phyloP scores from a whole-genome alignment of 2,797 vertebrate genomes.

The Trachops cirrhosus region DNA sequence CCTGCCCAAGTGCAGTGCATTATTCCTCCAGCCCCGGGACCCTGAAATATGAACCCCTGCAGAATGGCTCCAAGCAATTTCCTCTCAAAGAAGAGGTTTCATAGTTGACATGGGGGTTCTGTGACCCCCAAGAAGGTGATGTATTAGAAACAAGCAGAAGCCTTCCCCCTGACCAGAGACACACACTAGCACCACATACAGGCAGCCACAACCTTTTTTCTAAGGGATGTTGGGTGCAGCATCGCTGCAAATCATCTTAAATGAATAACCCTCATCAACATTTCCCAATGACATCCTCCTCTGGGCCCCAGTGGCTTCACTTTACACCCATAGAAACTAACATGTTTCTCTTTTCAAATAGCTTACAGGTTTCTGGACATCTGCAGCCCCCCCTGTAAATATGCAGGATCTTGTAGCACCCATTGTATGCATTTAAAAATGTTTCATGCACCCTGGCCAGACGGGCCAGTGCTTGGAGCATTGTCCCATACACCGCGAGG shows the following conservation, averaged over 20 bases:
- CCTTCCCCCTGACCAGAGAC: too few relatives aligned
- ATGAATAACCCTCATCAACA: background rate
- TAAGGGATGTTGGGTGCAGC: background rate
- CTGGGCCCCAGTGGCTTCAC: background rate
- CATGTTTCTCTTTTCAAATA: background rate
- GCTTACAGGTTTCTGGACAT: background rate
- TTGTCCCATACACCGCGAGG: background rate
- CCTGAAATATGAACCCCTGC: background rate
- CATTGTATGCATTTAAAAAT: background rate
- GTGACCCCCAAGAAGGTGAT: background rate
- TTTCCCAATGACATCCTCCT: too few relatives aligned
- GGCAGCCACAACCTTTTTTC: background rate
- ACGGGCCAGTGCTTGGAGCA: background rate
- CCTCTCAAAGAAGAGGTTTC: background rate
- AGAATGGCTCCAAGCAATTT: background rate
- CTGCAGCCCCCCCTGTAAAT: background rate
- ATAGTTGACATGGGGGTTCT: background rate
- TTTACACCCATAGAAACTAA: background rate
- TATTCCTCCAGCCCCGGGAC: fast-evolving
- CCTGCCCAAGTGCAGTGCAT: fast-evolving
- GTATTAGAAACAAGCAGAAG: background rate
- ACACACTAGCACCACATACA: fast-evolving
- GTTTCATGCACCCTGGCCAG: too few relatives aligned
- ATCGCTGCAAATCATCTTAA: background rate
- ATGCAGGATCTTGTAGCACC: background rate